Evolutionary conservation across 1,140 invertebrate genomes (phyloP), one percentile per base, ranked within the genome.

Genomic region (Leucophenga varia): DNA sequence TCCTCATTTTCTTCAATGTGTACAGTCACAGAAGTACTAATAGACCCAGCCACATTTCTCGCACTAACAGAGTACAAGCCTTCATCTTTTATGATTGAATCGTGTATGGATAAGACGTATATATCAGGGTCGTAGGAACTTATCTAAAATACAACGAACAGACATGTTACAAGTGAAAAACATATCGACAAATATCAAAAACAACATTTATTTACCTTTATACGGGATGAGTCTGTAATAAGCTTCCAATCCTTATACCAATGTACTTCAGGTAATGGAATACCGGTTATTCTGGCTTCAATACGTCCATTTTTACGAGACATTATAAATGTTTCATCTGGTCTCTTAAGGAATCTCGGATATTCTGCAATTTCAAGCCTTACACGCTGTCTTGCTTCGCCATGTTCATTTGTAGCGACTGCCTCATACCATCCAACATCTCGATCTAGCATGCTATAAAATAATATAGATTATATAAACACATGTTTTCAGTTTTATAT

Each of bases 171-270:
- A n/a, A n/a, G n/a, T n/a, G n/a, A n/a, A n/a, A n/a, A n/a, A n/a
- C n/a, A n/a, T n/a, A n/a, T n/a, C n/a, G n/a, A n/a, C n/a, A n/a
- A n/a, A n/a, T n/a, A n/a, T n/a, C n/a, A n/a, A n/a, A n/a, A 18
- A 39, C 32, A n/a, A n/a, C n/a, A 25, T 49, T 30, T 9, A 35
- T n/a, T 49, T 59, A 91, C 87, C 80, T 91, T 93, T 14, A 91
- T 85, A 58, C 92, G 84, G 4, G 82, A 81, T 1, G 90, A 89
- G 2, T 88, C 75, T 2, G 89, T 85, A 5, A 97, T 69, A 2
- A 91, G 93, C 65, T 91, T 87, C 93, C 93, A 97, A 73, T 97
- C 93, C 77, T 96, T 97, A 77, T 90, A 96, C 91, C 93, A 97
- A 71, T 92, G 94, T n/a, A 99, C 84, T 53, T 94, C 91, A 1